Evolutionary conservation across 2,888 invertebrate species (phyloP).

Genomic region (Tachina fera): DNA sequence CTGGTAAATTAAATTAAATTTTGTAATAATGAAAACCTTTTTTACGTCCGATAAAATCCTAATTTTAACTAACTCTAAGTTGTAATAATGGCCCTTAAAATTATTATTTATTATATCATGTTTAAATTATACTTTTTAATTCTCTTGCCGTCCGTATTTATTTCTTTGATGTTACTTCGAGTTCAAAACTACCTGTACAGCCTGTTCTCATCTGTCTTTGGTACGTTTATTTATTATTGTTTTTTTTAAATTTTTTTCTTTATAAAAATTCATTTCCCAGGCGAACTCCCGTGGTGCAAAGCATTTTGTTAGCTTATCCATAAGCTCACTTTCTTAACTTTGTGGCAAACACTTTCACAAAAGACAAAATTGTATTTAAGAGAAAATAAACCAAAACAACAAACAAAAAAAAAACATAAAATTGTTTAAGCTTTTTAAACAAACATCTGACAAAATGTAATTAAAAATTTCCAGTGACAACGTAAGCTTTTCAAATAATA

Average conservation of each 20-base stretch:
- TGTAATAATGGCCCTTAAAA: no score
- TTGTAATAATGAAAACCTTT: no score
- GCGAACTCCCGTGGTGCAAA: constrained; percentile 22
- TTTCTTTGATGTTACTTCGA: no score
- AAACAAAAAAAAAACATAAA: neutral
- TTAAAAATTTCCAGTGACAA: constrained; percentile 65
- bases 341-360: constrained; percentile 5
- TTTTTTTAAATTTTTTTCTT: neutral
- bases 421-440: constrained; percentile 39
- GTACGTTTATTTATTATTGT: neutral
- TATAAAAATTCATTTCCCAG: constrained; percentile 27
- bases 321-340: constrained; percentile 39
- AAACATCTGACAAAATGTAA: constrained; percentile 59
- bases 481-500: constrained; percentile 44
- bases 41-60: no score
- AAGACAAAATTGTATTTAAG: neutral
- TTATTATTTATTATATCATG: no score
- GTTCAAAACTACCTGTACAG: neutral
- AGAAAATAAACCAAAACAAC: neutral
- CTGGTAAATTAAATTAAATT: no score
- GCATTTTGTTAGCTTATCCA: constrained; percentile 22
- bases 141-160: no score
- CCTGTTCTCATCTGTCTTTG: neutral
- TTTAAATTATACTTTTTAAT: no score
- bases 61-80: no score